Base-by-base conservation (phyloP, 2,888 invertebrate species). In the Drosophila eohydei region DNA sequence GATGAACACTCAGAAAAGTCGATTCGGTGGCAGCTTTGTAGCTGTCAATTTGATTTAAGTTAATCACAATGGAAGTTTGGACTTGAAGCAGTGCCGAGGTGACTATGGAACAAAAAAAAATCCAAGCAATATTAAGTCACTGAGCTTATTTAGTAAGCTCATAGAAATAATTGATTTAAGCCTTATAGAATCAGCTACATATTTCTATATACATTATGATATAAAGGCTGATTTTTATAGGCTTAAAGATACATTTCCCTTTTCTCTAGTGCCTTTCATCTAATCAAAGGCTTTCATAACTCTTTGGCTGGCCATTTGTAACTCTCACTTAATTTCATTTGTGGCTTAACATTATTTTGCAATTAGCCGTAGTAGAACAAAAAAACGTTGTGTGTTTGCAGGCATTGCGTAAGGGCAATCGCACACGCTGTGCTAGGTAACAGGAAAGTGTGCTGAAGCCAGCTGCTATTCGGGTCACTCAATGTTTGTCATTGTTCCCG, bases 401-500 rank as follows among this genome's bases (percentile, higher is more conserved):
- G 26, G 21, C 36, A 5, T 21, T 40, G 50, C 63, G 12, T 14
- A 4, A 11, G 41, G 64, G 16, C 34, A 52, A 44, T 32, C 46
- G 16, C 52, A 38, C 16, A n/a, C 30, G 40, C 36, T 40, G 21
- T 55, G 9, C 6, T 14, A 26, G 43, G 51, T 40, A 21, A 36
- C 43, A 36, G 12, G 11, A 11, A 21, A 8, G 32, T 5, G 26
- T 12, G 26, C 55, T 46, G 34, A 41, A 26, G 36, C 52, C 16
- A 28, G 46, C 46, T 54, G 41, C 48, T 41, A 40, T 50, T 30
- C 21, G 34, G 44, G 14, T 60, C 40, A 26, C 30, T 57, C 43
- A 14, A 50, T 65, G 78, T n/a, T 62, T 58, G 38, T 50, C 51
- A 48, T 51, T 58, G 54, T 38, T 51, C 12, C 6, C 21, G 7